Percentiles rank a stretch among this genome's conserved stretches.
Conservation (phyloP, 53 echinoderm and acorn worm species). For the Apostichopus leukothele region DNA sequence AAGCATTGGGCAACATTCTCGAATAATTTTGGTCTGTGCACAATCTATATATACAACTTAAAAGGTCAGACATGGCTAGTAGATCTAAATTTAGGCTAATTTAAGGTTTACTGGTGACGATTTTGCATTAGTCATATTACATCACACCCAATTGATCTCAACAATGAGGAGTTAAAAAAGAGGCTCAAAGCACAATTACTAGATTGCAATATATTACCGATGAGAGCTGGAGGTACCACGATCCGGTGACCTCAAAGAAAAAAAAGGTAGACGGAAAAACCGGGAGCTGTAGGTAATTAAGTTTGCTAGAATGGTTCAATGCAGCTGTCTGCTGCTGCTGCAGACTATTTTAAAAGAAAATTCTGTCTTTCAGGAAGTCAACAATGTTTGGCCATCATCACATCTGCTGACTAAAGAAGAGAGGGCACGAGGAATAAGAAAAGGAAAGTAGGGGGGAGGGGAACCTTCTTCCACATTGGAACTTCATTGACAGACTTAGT, state of each 20-base stretch:
- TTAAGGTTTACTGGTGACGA: neutral
- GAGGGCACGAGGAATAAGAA: too few relatives aligned
- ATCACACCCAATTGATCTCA: neutral
- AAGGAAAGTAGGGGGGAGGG: too few relatives aligned
- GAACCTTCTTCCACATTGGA: too few relatives aligned
- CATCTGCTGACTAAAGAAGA: too few relatives aligned
- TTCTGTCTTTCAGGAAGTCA: too few relatives aligned
- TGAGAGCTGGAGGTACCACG: neutral
- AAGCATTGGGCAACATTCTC: too few relatives aligned
- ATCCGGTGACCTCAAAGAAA: neutral
- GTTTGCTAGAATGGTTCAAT: neutral
- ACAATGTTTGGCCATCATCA: too few relatives aligned
- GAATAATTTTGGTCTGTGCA: too few relatives aligned
- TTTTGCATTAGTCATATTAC: neutral
- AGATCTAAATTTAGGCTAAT: neutral
- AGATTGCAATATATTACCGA: neutral
- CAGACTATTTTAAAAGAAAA: too few relatives aligned
- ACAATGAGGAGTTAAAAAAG: neutral
- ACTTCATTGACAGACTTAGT: too few relatives aligned
- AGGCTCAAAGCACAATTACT: neutral
- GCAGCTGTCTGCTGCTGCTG: neutral
- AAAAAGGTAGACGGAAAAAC: neutral
- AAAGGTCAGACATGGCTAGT: neutral
- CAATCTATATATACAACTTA: too few relatives aligned
- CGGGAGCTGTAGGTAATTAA: neutral